Conservation (phyloP, 2,113 vertebrate species). For the Machaerirhynchus nigripectus region DNA sequence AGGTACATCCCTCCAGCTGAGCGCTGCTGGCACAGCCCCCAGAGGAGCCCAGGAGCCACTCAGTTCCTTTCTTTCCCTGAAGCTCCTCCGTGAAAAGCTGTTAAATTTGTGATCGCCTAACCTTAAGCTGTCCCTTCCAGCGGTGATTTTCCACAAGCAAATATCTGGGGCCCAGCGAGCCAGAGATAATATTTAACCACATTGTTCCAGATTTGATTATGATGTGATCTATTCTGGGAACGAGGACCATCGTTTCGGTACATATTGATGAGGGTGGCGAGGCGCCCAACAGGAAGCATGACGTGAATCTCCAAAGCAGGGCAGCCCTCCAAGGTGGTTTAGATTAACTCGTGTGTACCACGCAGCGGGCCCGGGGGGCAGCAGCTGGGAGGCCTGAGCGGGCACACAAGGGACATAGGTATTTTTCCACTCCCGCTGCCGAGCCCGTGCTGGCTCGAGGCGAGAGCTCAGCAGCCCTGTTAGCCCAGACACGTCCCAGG, state of each 20-base stretch:
- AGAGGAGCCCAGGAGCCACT: neutral
- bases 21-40: accelerated
- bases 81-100: neutral
- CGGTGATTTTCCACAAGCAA: neutral
- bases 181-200: neutral
- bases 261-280: neutral
- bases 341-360: neutral
- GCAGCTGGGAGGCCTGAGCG: neutral
- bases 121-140: neutral
- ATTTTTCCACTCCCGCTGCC: neutral
- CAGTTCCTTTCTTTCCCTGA: neutral
- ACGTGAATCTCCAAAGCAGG: neutral
- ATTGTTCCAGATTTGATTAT: neutral
- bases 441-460: accelerated
- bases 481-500: neutral
- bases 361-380: neutral
- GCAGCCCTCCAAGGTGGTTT: neutral
- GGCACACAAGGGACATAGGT: neutral
- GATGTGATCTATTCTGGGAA: neutral
- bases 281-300: neutral
- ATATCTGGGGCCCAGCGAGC: neutral
- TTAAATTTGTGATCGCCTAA: neutral
- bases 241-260: neutral
- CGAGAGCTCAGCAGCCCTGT: neutral
- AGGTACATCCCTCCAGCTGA: neutral